A percentile compares a stretch with the other conserved stretches of the same genome.
Evolutionary conservation across 2,113 vertebrate genomes (phyloP).

Genomic region (Antigone vipio): DNA sequence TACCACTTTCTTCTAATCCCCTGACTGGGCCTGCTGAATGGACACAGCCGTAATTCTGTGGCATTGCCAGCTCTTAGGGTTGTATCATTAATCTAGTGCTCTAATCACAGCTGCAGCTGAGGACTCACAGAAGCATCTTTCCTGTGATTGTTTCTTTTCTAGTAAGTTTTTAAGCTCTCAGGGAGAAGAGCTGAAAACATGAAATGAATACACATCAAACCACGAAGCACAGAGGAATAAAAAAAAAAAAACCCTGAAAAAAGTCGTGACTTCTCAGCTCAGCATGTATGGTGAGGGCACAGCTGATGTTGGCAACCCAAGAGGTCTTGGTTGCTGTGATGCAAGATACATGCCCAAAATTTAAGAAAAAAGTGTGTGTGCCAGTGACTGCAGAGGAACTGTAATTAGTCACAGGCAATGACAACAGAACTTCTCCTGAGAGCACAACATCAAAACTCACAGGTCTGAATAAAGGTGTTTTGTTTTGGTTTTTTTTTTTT

Average conservation of each 20-base stretch:
- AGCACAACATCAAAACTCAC: neutral
- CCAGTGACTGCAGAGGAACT: neutral
- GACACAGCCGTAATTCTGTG: neutral
- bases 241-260: neutral
- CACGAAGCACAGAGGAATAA: neutral
- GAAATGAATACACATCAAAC: conserved; percentile 6
- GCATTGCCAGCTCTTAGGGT: neutral
- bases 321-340: neutral
- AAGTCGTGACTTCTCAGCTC: neutral
- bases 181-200: neutral
- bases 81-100: neutral
- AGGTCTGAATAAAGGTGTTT: neutral
- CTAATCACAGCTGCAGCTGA: neutral
- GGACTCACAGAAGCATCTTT: neutral
- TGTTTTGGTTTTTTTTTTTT: too few relatives aligned
- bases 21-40: neutral
- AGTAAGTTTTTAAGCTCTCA: neutral
- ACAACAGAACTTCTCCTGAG: neutral
- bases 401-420: neutral
- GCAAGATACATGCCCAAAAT: neutral
- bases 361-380: neutral
- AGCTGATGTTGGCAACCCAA: neutral
- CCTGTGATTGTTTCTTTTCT: neutral
- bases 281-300: neutral
- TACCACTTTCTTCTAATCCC: neutral